Conservation (phyloP, 2,797 vertebrate genomes). For the Gephyroberyx darwinii region DNA sequence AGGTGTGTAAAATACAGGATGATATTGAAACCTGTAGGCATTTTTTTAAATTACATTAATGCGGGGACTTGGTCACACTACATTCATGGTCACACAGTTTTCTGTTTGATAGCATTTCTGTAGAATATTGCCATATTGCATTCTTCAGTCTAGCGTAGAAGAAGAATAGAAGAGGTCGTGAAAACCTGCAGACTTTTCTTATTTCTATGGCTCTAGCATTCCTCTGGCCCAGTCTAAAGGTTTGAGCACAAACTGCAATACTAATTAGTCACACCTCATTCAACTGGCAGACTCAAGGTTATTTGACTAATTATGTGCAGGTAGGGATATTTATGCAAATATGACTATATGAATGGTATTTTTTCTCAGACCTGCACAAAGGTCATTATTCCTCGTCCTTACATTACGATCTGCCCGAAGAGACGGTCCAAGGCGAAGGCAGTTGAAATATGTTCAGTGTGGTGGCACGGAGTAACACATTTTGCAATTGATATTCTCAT, state of each 20-base stretch:
- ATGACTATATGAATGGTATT: slow-evolving; percentile 20
- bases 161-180: too few species aligned
- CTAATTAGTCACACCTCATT: slow-evolving; percentile 77
- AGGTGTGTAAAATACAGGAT: not conserved
- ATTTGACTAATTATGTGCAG: slow-evolving; percentile 72
- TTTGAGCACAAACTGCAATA: slow-evolving; percentile 55
- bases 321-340: slow-evolving; percentile 71
- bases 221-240: slow-evolving; percentile 29
- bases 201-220: slow-evolving; percentile 26
- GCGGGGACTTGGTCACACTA: too few species aligned
- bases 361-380: slow-evolving; percentile 44
- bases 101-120: not conserved
- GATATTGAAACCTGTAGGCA: not conserved
- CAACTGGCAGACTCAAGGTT: slow-evolving; percentile 72
- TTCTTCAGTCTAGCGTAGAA: not conserved
- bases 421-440: slow-evolving; percentile 22
- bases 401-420: slow-evolving; percentile 20
- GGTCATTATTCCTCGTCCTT: slow-evolving; percentile 51
- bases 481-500: slow-evolving; percentile 18
- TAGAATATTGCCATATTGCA: not conserved
- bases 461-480: slow-evolving; percentile 29
- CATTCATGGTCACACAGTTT: too few species aligned
- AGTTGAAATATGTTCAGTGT: slow-evolving; percentile 27
- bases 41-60: not conserved
- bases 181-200: slow-evolving; percentile 12